A percentile compares a stretch with the other conserved stretches of the same genome.
Evolutionary conservation across 2,113 vertebrate genomes (phyloP).

Genomic region (Pyrgilauda ruficollis): DNA sequence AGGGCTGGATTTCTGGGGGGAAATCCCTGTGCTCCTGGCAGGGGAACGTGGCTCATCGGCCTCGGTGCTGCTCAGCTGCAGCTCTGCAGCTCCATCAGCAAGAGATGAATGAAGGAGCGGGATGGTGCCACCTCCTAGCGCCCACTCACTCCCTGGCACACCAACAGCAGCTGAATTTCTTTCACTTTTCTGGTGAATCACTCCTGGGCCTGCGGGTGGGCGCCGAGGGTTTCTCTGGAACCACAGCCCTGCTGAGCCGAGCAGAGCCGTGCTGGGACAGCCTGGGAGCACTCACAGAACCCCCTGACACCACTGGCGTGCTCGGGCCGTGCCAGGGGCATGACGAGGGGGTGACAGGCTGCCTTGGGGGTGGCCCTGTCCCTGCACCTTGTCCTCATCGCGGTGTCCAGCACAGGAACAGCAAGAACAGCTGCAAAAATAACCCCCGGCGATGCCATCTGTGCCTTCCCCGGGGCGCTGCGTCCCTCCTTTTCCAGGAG

Average conservation of each 20-base stretch:
- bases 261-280: not conserved
- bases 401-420: not conserved
- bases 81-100: not conserved
- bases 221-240: not conserved
- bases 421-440: not conserved
- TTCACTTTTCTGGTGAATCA: not conserved
- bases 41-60: not conserved
- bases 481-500: not conserved
- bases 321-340: fast-evolving
- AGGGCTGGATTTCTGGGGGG: not conserved
- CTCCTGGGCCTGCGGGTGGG: fast-evolving
- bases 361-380: not conserved
- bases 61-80: not conserved
- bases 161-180: not conserved
- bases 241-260: fast-evolving
- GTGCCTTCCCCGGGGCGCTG: not conserved
- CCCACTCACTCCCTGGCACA: conserved; percentile 26
- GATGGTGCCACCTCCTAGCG: conserved; percentile 17
- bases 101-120: conserved; percentile 34
- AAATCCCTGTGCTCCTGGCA: not conserved
- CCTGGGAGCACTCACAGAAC: not conserved
- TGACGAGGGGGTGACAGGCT: fast-evolving
- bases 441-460: not conserved
- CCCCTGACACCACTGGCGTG: fast-evolving
- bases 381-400: fast-evolving